Evolutionary conservation across 2,888 invertebrate genomes (phyloP), one percentile per base, ranked within the genome.

Genomic region (Watsonalla cultraria): DNA sequence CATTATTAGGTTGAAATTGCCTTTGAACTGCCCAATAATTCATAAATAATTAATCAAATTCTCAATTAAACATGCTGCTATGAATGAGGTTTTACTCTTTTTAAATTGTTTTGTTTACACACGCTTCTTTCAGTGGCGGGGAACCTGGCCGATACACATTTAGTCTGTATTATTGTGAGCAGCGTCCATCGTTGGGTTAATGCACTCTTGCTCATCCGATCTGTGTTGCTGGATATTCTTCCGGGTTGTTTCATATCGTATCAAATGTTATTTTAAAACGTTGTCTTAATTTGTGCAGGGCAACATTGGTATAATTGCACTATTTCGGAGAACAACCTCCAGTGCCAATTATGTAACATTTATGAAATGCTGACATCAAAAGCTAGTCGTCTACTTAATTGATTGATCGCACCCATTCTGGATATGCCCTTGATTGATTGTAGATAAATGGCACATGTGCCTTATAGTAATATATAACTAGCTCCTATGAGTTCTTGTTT

Each of bases 51-150:
- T 39, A 46, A n/a, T 59, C 59, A 60, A 54, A 48, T n/a, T 58
- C 60, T 42, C 58, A 54, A 55, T 56, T 59, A 60, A 51, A 60
- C 58, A 60, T 61, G 63, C 57, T 61, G 24, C 47, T 51, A 65
- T 69, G 68, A 74, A 74, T 73, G 71, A 65, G 69, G 63, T 53
- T 55, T 64, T 58, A 72, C 64, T 65, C 62, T 72, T 74, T 82
- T 75, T 75, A 72, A 76, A 74, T 75, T 74, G 63, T 65, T 74
- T 77, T 84, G 80, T 85, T 84, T 85, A 83, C 77, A 68, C 59
- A 60, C 63, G 70, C 70, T 66, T 77, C 72, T 76, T 75, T 80
- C 79, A 74, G 72, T 78, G 71, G 70, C 68, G 63, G 70, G 71
- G 74, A 78, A 78, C 78, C 78, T 76, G 78, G 61, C 58, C 63